Conservation (phyloP, 1,140 invertebrate genomes). For the Trigoniulus corallinus region DNA sequence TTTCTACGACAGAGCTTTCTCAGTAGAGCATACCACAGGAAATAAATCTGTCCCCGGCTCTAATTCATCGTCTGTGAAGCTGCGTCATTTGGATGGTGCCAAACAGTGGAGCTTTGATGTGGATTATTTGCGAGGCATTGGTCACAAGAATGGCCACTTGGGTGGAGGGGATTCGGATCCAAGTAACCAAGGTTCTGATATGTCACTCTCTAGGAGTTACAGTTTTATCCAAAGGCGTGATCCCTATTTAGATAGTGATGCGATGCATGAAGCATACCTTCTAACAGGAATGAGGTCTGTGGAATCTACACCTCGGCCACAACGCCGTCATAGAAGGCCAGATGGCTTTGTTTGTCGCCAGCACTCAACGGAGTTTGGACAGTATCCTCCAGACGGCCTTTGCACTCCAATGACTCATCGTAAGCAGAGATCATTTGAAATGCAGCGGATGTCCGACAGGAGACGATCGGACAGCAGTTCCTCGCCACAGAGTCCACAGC, state of each 20-base stretch:
- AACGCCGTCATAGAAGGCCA: constrained; percentile 15
- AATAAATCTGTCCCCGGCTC: no score
- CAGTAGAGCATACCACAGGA: no score
- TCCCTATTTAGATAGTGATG: constrained; percentile 38
- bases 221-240: constrained; percentile 43
- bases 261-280: constrained; percentile 66
- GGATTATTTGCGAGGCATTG: neutral
- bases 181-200: constrained; percentile 18
- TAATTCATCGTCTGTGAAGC: neutral
- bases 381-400: constrained; percentile 14
- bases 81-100: neutral
- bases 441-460: neutral
- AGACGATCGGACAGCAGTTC: constrained; percentile 8
- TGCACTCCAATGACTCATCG: constrained; percentile 20
- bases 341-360: constrained; percentile 8
- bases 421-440: constrained; percentile 16
- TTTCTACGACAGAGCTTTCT: no score
- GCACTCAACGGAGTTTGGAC: constrained; percentile 7
- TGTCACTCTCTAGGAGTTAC: constrained; percentile 40
- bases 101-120: neutral
- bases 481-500: neutral
- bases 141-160: neutral
- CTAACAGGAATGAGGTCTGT: constrained; percentile 23
- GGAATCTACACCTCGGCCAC: constrained; percentile 25
- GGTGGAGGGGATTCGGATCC: neutral